These are phyloP conservation scores for Lysandra bellargus DNA, from an alignment of 2,888 invertebrate species.

Conservation along the genomic window DNA sequence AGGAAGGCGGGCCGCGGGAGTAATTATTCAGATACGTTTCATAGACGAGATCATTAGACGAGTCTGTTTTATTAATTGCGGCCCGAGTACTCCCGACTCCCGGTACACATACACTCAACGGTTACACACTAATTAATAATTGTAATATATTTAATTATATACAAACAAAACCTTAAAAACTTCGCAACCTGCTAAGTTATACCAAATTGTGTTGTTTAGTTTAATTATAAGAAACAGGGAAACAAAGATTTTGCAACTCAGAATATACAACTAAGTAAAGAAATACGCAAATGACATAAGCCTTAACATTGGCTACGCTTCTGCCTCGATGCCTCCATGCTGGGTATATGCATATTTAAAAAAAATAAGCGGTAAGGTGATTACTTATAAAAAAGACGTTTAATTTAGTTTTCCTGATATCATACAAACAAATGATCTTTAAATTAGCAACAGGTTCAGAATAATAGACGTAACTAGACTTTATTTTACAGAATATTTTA, in stretches of 20 bases:
- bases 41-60: slow-evolving; percentile 29
- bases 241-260: too few species aligned
- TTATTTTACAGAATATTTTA: not conserved
- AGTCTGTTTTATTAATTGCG: slow-evolving; percentile 31
- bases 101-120: slow-evolving; percentile 2
- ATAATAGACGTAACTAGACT: not conserved
- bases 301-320: too few species aligned
- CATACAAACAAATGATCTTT: not conserved
- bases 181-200: not conserved
- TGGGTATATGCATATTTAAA: too few species aligned
- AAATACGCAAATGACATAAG: too few species aligned
- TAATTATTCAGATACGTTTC: slow-evolving; percentile 31
- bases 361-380: too few species aligned
- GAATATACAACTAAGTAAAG: too few species aligned
- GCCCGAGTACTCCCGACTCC: slow-evolving; percentile 1
- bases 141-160: not conserved
- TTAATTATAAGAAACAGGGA: not conserved
- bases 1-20: slow-evolving; percentile 20
- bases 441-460: not conserved
- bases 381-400: not conserved
- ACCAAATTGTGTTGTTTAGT: not conserved
- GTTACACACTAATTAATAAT: not conserved
- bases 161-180: not conserved
- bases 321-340: too few species aligned
- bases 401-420: not conserved